phyloP scores from a whole-genome alignment of 1,140 invertebrate species.

The Cotesia glomerata region DNA sequence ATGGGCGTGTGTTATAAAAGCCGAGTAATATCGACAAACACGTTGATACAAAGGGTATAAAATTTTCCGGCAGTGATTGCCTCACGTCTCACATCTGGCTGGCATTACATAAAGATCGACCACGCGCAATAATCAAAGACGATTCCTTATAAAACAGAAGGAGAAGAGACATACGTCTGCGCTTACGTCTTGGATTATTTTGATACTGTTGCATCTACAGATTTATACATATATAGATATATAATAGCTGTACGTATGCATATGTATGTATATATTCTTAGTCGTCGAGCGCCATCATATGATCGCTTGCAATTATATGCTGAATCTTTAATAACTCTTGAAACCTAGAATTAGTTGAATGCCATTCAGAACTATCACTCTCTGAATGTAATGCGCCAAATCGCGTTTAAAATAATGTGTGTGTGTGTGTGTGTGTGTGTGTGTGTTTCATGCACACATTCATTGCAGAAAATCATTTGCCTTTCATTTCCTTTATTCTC shows the following conservation, averaged over 20 bases:
- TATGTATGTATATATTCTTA: background rate
- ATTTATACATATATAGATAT: background rate
- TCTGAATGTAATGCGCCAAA: background rate
- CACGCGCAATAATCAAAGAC: slow-evolving; percentile 38
- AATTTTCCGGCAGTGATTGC: slow-evolving; percentile 52
- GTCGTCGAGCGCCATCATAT: slow-evolving; percentile 26
- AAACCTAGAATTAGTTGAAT: slow-evolving; percentile 63
- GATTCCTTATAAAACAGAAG: slow-evolving; percentile 41
- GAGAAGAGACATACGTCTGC: slow-evolving; percentile 27
- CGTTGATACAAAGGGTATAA: slow-evolving; percentile 31
- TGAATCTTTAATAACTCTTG: slow-evolving; percentile 65
- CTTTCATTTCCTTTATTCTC: background rate
- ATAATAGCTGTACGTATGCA: no score
- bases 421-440: background rate
- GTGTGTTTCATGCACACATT: background rate
- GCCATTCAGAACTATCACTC: slow-evolving; percentile 58
- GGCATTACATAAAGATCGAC: slow-evolving; percentile 24
- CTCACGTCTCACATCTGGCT: slow-evolving; percentile 51
- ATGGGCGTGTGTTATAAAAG: slow-evolving; percentile 12
- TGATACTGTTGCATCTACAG: background rate
- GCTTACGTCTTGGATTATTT: background rate
- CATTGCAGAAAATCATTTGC: background rate
- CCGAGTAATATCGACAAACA: background rate
- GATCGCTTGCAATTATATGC: slow-evolving; percentile 63
- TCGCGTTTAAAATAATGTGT: background rate